Evolutionary conservation across 2,797 vertebrate genomes (phyloP).

Genomic region (Gila robusta): DNA sequence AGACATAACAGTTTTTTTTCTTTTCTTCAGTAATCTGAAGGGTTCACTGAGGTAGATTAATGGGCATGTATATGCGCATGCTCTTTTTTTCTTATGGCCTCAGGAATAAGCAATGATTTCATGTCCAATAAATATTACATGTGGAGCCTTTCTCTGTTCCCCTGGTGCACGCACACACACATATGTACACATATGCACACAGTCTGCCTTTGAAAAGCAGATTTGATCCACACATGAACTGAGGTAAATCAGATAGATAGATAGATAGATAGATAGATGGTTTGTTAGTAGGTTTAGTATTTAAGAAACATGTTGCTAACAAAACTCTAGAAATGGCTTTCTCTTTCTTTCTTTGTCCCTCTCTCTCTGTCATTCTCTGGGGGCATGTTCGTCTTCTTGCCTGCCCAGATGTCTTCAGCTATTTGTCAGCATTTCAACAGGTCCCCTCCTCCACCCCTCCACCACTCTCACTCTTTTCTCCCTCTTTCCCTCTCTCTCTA

Average conservation of each 20-base stretch:
- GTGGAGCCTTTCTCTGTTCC: slow-evolving; percentile 19
- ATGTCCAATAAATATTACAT: slow-evolving; percentile 55
- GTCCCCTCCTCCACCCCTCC: slow-evolving; percentile 27
- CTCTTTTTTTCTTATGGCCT: slow-evolving; percentile 10
- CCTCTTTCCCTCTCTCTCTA: slow-evolving; percentile 2
- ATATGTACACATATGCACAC: slow-evolving; percentile 6
- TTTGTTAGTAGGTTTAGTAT: neutral
- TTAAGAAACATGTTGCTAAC: slow-evolving; percentile 18
- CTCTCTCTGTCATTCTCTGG: slow-evolving; percentile 14
- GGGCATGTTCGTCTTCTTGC: slow-evolving; percentile 45
- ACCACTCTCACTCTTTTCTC: slow-evolving; percentile 27
- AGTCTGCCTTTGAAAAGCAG: slow-evolving; percentile 30
- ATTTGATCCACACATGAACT: slow-evolving; percentile 42
- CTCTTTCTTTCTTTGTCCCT: slow-evolving; percentile 1
- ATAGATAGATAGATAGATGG: neutral
- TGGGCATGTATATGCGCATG: slow-evolving; percentile 4
- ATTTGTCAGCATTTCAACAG: slow-evolving; percentile 47
- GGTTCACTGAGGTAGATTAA: slow-evolving; percentile 9
- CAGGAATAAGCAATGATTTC: slow-evolving; percentile 43
- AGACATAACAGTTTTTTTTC: neutral
- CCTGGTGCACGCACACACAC: slow-evolving; percentile 25
- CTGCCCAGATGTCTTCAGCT: slow-evolving; percentile 51
- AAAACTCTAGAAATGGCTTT: slow-evolving; percentile 13
- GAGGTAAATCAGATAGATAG: slow-evolving; percentile 27
- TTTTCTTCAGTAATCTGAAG: slow-evolving; percentile 2